These are phyloP conservation scores for Cyaniris semiargus DNA, from an alignment of 2,888 invertebrate species.

Conservation along the genomic window DNA sequence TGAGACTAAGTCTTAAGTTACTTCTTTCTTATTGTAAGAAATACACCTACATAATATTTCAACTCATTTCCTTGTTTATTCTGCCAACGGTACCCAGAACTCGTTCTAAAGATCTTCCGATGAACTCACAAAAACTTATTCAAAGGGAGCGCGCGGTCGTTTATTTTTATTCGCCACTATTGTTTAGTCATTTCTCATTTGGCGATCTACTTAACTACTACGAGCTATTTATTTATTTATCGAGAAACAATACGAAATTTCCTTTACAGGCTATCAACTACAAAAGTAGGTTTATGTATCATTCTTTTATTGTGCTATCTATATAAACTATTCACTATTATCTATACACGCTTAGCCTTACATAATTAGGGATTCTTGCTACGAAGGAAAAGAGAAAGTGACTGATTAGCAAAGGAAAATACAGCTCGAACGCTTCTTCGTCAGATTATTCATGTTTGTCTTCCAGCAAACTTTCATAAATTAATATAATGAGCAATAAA, in stretches of 20 bases:
- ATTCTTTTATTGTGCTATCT: background rate
- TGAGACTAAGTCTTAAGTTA: background rate
- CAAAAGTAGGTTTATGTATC: background rate
- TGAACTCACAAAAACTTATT: slow-evolving; percentile 77
- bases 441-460: too few species aligned
- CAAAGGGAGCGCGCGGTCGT: slow-evolving; percentile 65
- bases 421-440: too few species aligned
- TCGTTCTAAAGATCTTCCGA: slow-evolving; percentile 77
- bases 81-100: slow-evolving; percentile 57
- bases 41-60: background rate
- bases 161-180: slow-evolving; percentile 74
- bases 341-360: background rate
- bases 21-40: background rate
- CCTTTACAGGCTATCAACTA: background rate
- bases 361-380: background rate
- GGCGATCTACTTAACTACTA: slow-evolving; percentile 43
- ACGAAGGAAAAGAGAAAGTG: too few species aligned
- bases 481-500: too few species aligned
- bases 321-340: too few species aligned
- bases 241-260: background rate
- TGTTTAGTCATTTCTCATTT: slow-evolving; percentile 75
- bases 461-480: too few species aligned
- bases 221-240: slow-evolving; percentile 4
- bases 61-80: slow-evolving; percentile 34
- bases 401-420: too few species aligned